Conservation (phyloP, 2,797 vertebrate genomes). For the Cyclopterus lumpus region DNA sequence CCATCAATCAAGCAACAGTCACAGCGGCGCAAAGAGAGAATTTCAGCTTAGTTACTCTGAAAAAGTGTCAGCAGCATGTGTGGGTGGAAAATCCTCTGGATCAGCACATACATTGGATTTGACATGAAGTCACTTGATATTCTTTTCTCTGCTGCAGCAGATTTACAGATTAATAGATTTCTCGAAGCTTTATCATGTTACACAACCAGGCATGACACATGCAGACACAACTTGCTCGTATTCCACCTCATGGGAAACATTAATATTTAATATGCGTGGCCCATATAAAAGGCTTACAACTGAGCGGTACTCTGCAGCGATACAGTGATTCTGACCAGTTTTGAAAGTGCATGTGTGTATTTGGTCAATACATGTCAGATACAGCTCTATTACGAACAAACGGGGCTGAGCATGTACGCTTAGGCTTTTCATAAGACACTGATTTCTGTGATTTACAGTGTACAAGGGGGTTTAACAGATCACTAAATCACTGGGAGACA, state of each 20-base stretch:
- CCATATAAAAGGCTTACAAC: conserved; percentile 24
- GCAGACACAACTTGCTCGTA: conserved; percentile 53
- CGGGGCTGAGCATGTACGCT: background rate
- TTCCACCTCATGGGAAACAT: conserved; percentile 61
- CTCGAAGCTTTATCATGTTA: conserved; percentile 51
- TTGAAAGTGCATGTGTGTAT: conserved; percentile 22
- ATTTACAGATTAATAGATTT: conserved; percentile 66
- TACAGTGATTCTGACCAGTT: conserved; percentile 8
- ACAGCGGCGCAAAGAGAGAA: background rate
- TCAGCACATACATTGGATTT: conserved; percentile 40
- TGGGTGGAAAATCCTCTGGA: conserved; percentile 20
- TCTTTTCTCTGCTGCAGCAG: conserved; percentile 48
- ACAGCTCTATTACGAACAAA: conserved; percentile 22
- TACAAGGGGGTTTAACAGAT: conserved; percentile 32
- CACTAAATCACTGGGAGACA: conserved; percentile 45
- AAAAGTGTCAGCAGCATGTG: conserved; percentile 35
- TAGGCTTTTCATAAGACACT: conserved; percentile 16
- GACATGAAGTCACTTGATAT: conserved; percentile 49
- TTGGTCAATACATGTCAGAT: conserved; percentile 30
- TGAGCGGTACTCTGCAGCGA: conserved; percentile 20
- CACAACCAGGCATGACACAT: conserved; percentile 28
- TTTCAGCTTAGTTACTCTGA: conserved; percentile 32
- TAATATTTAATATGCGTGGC: conserved; percentile 55
- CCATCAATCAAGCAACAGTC: conserved; percentile 56
- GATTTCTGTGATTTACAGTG: conserved; percentile 42